These are phyloP conservation scores for Monopterus albus DNA, from an alignment of 2,113 vertebrate genomes.

Conservation along the genomic window DNA sequence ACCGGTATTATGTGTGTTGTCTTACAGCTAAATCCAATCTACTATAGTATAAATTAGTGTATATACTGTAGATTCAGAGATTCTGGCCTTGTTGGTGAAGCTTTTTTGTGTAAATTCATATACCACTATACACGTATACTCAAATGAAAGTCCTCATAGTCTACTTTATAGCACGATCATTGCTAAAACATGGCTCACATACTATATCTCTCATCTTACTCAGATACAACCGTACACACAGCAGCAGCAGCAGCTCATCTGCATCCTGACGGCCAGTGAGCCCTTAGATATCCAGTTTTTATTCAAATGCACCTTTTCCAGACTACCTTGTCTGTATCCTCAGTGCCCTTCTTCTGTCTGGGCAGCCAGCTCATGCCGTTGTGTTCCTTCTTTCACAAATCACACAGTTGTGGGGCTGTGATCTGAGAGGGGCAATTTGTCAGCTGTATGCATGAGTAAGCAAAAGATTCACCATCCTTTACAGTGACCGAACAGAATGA, in stretches of 20 bases:
- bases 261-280: constrained; percentile 39
- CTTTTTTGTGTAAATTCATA: constrained; percentile 39
- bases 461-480: constrained; percentile 82
- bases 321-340: constrained; percentile 71
- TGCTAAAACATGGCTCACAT: constrained; percentile 63
- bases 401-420: constrained; percentile 64
- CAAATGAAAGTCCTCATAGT: constrained; percentile 34
- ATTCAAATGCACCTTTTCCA: constrained; percentile 77
- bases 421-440: constrained; percentile 82
- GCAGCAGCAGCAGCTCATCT: constrained; percentile 42
- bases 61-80: too few species aligned
- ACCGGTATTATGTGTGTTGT: constrained; percentile 15
- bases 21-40: constrained; percentile 29
- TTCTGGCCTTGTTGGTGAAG: constrained; percentile 41
- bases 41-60: constrained; percentile 10
- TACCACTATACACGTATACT: constrained; percentile 9
- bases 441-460: constrained; percentile 82
- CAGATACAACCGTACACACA: constrained; percentile 20
- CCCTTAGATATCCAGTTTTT: constrained; percentile 80
- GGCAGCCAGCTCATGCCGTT: constrained; percentile 72
- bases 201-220: constrained; percentile 60
- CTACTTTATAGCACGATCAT: constrained; percentile 73
- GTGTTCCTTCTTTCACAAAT: constrained; percentile 75
- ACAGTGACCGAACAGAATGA: constrained; percentile 76
- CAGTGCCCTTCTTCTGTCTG: constrained; percentile 75